Base-by-base conservation (phyloP, 1,140 invertebrate genomes). In the Sweltsa coloradensis region DNA sequence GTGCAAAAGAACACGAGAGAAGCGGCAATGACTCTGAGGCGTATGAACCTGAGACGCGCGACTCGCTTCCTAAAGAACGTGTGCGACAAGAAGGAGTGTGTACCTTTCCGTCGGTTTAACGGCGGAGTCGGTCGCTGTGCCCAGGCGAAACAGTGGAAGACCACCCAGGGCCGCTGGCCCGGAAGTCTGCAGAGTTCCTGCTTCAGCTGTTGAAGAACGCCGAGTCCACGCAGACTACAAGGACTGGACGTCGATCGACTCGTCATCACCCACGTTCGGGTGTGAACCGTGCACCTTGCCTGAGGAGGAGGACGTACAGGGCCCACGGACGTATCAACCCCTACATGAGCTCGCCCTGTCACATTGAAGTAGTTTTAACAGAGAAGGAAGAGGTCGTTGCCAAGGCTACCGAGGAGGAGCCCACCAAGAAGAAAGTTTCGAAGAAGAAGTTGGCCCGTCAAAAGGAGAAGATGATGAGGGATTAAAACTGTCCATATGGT, bases 1-100 rank as follows among this genome's bases (percentile, higher is more conserved):
- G n/a, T n/a, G n/a, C n/a, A n/a, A n/a, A 66, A 97, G 91, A 99
- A 99, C 72, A 99, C 96, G 24, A 83, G 93, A 67, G 97, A 99
- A 72, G 91, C 96, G 26, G 96, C 95, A 39, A 86, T 92, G 69
- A 93, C 93, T 19, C 91, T 99, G 53, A 93, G 92, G 63, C 80
- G 82, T 47, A 89, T 99, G 90, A 77, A 92, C 18, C 72, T 99
- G 41, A 82, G 90, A 50, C 79, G 97, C 57, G 97, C 97, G 40
- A 82, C 92, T 44, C 79, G 84, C 52, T 99, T 85, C 68, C 69
- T 99, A 49, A 98, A 99, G 65, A 98, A 98, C 67, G 96, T 99
- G 1, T 78, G 89, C 49, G 89, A 84, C 24, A 82, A 96, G 65
- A 98, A 97, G 68, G 97, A 99, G 69, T 97, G 97, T 69, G 93